These are phyloP conservation scores for Carterocephalus palaemon DNA, from an alignment of 2,888 invertebrate species.

Conservation along the genomic window DNA sequence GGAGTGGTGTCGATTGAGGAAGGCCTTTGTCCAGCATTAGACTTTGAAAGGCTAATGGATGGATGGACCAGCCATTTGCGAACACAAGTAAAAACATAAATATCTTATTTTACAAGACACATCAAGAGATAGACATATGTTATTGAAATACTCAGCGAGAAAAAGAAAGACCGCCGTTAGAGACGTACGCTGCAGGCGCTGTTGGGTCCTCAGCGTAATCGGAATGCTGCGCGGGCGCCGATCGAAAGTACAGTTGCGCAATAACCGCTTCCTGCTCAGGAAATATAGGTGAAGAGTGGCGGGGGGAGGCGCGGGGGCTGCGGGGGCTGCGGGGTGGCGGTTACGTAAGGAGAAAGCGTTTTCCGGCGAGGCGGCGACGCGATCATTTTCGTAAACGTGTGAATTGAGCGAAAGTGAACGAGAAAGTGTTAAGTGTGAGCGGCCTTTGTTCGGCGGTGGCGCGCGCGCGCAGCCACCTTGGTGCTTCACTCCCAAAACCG, in stretches of 20 bases:
- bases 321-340: constrained; percentile 46
- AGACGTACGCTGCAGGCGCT: too few relatives aligned
- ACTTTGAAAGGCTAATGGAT: too few relatives aligned
- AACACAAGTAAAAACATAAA: too few relatives aligned
- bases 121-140: too few relatives aligned
- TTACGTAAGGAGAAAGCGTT: constrained; percentile 71
- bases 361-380: constrained; percentile 72
- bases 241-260: constrained; percentile 60
- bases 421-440: constrained; percentile 49
- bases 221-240: constrained; percentile 38
- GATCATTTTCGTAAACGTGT: constrained; percentile 76
- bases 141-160: too few relatives aligned
- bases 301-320: constrained; percentile 27
- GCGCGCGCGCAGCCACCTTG: background rate
- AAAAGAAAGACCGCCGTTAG: constrained; percentile 19
- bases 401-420: constrained; percentile 74
- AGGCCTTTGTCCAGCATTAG: too few relatives aligned
- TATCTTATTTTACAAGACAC: too few relatives aligned
- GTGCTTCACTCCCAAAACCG: too few relatives aligned
- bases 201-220: constrained; percentile 24
- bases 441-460: constrained; percentile 13
- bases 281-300: constrained; percentile 70
- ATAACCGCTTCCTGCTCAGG: constrained; percentile 64
- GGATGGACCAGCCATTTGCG: too few relatives aligned
- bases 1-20: too few relatives aligned